Base-by-base conservation (phyloP, 1,140 invertebrate species). In the Lepidurus apus region DNA sequence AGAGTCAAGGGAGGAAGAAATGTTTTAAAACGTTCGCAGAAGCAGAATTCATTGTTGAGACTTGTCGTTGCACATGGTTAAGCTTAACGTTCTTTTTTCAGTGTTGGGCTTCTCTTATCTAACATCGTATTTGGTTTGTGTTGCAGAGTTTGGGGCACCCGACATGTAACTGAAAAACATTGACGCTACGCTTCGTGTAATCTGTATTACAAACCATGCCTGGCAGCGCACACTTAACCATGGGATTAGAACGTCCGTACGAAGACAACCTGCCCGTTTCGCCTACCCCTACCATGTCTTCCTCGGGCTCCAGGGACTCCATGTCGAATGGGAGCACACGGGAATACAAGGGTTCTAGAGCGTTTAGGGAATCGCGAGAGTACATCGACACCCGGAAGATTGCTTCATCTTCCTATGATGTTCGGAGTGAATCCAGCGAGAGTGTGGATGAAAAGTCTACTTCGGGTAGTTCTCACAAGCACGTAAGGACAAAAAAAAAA, bases 381-480 rank as follows among this genome's bases (percentile, higher is more conserved):
- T 65, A 65, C 21, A 65, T 65, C 21, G 53, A 65, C 13, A 21
- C 21, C 21, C 53, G 53, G 17, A 65, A 65, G 53, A 13, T 34
- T 34, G 34, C 34, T 34, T 34, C 8, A 21, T n/a, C 53, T 10
- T 73, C 78, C 11, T 21, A 75, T 42, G 78, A 79, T 45, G 26
- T 74, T 5, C 78, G 34, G 42, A 79, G 78, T 45, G 82, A 81
- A 47, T 84, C 83, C 0, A 82, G 82, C 77, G 83, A 83, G 73
- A 84, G 83, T 80, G 79, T 84, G 81, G 83, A 84, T 74, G 81
- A 81, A 42, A 79, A 80, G 43, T 80, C 78, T 17, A 76, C 74
- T 26, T 79, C 80, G 74, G 81, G 80, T 53, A 78, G 73, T 74
- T 77, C 79, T 79, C 79, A 80, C 78, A 76, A 83, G 81, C 53